These are phyloP conservation scores for Yasuhikotakia modesta DNA, from an alignment of 2,797 vertebrate genomes.

Conservation along the genomic window DNA sequence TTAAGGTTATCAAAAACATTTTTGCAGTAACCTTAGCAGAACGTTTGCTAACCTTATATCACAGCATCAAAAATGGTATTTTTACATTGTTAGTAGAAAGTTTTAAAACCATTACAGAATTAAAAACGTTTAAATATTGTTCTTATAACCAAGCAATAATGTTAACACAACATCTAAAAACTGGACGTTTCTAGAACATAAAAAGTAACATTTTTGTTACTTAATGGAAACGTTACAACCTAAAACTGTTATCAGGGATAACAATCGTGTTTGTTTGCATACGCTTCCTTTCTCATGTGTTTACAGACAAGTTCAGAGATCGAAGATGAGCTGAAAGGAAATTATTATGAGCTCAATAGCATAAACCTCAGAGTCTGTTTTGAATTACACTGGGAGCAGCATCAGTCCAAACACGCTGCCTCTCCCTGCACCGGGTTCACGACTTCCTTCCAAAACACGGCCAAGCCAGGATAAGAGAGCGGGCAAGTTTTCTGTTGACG, in stretches of 20 bases:
- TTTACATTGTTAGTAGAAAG: too few species aligned
- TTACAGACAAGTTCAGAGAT: conserved; percentile 80
- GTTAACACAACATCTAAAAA: too few species aligned
- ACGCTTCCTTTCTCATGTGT: conserved; percentile 85
- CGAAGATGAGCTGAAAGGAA: conserved; percentile 89
- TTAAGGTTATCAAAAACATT: too few species aligned
- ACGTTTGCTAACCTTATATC: too few species aligned
- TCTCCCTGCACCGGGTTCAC: conserved; percentile 78
- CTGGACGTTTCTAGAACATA: too few species aligned
- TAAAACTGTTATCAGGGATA: conserved; percentile 20
- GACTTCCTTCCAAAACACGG: conserved; percentile 82
- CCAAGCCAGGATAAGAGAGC: conserved; percentile 73
- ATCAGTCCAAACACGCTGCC: conserved; percentile 85
- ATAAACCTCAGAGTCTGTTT: conserved; percentile 85
- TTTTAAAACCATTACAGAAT: too few species aligned
- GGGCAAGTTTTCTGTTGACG: conserved; percentile 79
- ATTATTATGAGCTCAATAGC: conserved; percentile 83
- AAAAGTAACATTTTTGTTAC: too few species aligned
- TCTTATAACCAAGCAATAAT: too few species aligned
- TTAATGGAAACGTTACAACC: too few species aligned
- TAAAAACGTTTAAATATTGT: too few species aligned
- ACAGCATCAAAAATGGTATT: too few species aligned
- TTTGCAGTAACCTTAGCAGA: too few species aligned
- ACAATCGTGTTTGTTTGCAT: conserved; percentile 72
- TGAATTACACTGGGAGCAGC: conserved; percentile 88